Evolutionary conservation across 2,888 invertebrate genomes (phyloP).

Genomic region (Hyppa rectilinea): DNA sequence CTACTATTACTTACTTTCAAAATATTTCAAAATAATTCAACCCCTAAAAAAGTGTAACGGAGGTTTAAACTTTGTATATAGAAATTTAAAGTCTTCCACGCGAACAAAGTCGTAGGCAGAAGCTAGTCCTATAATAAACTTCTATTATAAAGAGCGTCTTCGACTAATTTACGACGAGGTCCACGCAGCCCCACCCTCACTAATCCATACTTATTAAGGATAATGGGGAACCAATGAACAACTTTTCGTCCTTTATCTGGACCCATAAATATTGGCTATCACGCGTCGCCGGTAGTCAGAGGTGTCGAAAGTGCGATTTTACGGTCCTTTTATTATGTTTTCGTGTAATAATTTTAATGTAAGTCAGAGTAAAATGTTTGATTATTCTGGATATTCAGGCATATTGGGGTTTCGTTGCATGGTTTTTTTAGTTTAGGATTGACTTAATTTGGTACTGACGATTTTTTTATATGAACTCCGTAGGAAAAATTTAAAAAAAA

Average conservation of each 20-base stretch:
- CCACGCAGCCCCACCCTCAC: slow-evolving; percentile 81
- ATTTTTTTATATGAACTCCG: too few relatives aligned
- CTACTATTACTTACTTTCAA: too few relatives aligned
- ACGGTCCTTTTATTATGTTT: slow-evolving; percentile 80
- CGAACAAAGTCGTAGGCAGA: too few relatives aligned
- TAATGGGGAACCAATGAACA: slow-evolving; percentile 89
- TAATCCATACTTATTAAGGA: slow-evolving; percentile 90
- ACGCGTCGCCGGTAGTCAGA: slow-evolving; percentile 77
- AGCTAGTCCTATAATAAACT: slow-evolving; percentile 81
- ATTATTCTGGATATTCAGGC: slow-evolving; percentile 28
- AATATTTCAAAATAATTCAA: too few relatives aligned
- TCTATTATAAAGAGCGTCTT: slow-evolving; percentile 84
- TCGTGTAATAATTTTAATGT: slow-evolving; percentile 77
- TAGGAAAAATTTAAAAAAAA: too few relatives aligned
- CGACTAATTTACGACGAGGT: slow-evolving; percentile 84
- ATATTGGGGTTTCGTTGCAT: slow-evolving; percentile 16
- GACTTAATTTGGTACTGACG: too few relatives aligned
- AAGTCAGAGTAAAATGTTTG: slow-evolving; percentile 49
- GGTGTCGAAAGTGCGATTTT: slow-evolving; percentile 84
- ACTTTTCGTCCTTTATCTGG: slow-evolving; percentile 87
- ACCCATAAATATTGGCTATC: slow-evolving; percentile 84
- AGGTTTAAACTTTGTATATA: too few relatives aligned
- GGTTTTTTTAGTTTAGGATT: background rate
- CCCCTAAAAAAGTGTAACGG: too few relatives aligned
- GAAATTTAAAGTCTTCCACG: too few relatives aligned